Evolutionary conservation across 2,113 vertebrate genomes (phyloP), one percentile per base, ranked within the genome.

Genomic region (Thamnophis sirtalis): DNA sequence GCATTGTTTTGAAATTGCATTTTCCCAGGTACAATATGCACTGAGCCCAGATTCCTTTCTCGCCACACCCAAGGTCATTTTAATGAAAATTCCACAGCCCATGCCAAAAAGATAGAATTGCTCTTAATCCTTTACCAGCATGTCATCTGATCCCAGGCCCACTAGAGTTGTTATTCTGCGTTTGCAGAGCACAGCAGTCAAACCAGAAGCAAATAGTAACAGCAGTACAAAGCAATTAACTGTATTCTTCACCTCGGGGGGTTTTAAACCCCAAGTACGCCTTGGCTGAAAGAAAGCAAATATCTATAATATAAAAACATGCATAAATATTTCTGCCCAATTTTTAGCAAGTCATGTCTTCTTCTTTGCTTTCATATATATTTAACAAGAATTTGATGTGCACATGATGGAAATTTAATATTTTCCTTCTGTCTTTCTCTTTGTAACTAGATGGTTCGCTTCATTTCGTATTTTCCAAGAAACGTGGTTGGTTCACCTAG

Each of bases 1-100:
- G 68, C 38, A 0, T 0, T 87, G 48, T 53, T 93, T 95, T 90
- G 38, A 93, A 93, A 89, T 91, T 91, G 63, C 43, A 89, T 90
- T 96, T 10, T 87, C 95, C 95, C 96, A 97, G 97, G 97, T 97
- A 96, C 95, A 94, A 96, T 95, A 94, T 95, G 94, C 97, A 96
- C 94, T 91, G 92, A 96, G 95, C 96, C 97, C 33, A 9, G 97
- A 98, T 98, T 98, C 98, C 97, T 98, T 97, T 97, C 96, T 96
- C 97, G 96, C 98, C 98, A 98, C 98, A 98, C 98, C 98, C 98
- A 98, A 98, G 98, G 98, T 98, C 98, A 98, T 98, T 98, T 98
- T 98, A 98, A 98, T 98, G 98, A 98, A 99, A 98, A 99, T 99
- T 98, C 98, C 98, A 98, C 97, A 96, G 87, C 95, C 96, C 95